These are phyloP conservation scores for Spheniscus mendiculus DNA, from an alignment of 2,113 vertebrate genomes.

Conservation along the genomic window DNA sequence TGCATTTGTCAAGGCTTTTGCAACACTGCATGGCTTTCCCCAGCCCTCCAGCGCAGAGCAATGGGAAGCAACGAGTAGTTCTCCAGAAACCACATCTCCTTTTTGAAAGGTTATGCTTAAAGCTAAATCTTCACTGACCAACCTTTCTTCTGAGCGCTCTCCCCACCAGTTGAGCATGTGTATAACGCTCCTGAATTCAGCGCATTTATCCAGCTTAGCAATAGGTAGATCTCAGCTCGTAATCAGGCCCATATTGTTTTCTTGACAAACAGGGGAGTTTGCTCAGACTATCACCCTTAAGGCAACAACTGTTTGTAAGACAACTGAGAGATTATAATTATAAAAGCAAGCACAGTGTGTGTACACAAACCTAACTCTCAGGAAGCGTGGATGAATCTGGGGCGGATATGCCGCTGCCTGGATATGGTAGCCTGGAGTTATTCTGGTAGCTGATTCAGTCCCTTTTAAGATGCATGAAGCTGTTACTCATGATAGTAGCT, in stretches of 20 bases:
- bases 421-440: background rate
- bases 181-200: background rate
- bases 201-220: rapidly evolving
- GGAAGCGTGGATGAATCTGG: background rate
- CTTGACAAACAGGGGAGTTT: background rate
- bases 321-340: background rate
- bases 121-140: background rate
- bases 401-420: background rate
- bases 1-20: rapidly evolving
- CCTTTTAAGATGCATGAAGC: background rate
- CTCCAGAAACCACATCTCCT: background rate
- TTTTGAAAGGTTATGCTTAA: background rate
- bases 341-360: background rate
- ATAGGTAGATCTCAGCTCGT: background rate
- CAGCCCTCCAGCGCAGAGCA: background rate
- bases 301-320: background rate
- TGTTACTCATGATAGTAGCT: background rate
- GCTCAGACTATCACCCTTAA: background rate
- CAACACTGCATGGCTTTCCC: background rate
- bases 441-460: background rate
- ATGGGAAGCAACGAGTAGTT: background rate
- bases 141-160: background rate
- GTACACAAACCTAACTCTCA: background rate
- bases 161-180: background rate
- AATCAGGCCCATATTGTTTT: background rate